Conservation (phyloP, 23 tunicate genomes). For the Trididemnum miniatum region DNA sequence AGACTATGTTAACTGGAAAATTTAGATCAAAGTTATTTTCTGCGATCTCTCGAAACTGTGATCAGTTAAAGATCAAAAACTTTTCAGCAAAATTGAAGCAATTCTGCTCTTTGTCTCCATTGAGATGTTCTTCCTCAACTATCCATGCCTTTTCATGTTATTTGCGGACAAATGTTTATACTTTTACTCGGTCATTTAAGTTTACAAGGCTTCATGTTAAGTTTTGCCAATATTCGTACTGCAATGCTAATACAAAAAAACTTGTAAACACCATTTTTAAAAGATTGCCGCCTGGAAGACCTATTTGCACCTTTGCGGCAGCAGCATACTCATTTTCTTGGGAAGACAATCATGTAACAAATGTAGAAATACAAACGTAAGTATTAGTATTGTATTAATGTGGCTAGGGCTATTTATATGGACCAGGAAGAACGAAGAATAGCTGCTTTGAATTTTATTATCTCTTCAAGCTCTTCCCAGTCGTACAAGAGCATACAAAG, state of each 20-base stretch:
- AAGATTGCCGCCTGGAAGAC: conserved; percentile 27
- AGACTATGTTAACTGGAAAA: background rate
- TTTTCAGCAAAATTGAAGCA: background rate
- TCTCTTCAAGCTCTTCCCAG: too few relatives aligned
- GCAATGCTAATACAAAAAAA: background rate
- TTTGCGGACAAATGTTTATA: background rate
- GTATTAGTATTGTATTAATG: background rate
- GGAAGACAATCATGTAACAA: conserved; percentile 48
- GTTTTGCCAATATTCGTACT: background rate
- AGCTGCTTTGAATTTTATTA: too few relatives aligned
- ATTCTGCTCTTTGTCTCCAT: too few relatives aligned
- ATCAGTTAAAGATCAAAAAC: background rate
- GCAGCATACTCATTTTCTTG: conserved; percentile 74
- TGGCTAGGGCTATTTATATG: too few relatives aligned
- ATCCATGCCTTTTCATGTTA: too few relatives aligned
- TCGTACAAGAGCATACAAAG: too few relatives aligned
- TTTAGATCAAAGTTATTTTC: background rate
- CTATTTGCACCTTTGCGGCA: conserved; percentile 45
- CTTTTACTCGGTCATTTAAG: background rate
- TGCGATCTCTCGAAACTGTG: background rate
- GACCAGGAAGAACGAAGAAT: too few relatives aligned
- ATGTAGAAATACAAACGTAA: conserved; percentile 60
- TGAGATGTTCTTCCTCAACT: too few relatives aligned
- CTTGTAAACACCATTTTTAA: background rate
- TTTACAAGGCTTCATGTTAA: background rate